Evolutionary conservation across 2,797 vertebrate genomes (phyloP).

Genomic region (Notolabrus celidotus): DNA sequence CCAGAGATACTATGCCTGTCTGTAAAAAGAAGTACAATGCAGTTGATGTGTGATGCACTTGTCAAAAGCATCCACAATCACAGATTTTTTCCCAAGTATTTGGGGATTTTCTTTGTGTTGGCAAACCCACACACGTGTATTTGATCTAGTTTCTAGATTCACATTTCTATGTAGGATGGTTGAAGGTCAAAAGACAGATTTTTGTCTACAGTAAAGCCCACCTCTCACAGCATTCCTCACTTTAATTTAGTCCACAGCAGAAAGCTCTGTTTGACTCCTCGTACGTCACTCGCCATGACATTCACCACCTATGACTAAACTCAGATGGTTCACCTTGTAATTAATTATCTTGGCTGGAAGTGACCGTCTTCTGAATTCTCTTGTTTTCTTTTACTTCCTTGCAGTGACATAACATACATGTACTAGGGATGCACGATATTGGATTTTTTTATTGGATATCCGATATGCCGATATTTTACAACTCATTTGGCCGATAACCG

Average conservation of each 20-base stretch:
- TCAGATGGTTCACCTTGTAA: not conserved
- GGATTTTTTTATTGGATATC: too few relatives aligned
- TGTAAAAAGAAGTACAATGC: too few relatives aligned
- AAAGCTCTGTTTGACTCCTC: constrained; percentile 28
- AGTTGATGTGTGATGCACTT: not conserved
- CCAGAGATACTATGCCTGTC: too few relatives aligned
- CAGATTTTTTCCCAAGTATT: too few relatives aligned
- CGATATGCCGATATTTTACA: too few relatives aligned
- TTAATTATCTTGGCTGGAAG: not conserved
- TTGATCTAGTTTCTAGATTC: too few relatives aligned
- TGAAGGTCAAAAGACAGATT: constrained; percentile 29
- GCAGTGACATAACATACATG: not conserved
- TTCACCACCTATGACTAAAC: not conserved
- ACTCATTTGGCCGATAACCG: too few relatives aligned
- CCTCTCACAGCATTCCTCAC: constrained; percentile 2
- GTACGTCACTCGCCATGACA: constrained; percentile 16
- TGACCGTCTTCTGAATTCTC: not conserved
- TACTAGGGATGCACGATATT: too few relatives aligned
- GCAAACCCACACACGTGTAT: too few relatives aligned
- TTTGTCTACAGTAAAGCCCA: constrained; percentile 10
- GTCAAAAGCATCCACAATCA: too few relatives aligned
- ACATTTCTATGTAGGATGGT: constrained; percentile 4
- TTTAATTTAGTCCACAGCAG: constrained; percentile 59
- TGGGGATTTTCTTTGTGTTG: too few relatives aligned
- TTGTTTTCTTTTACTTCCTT: not conserved